Evolutionary conservation across 2,888 invertebrate genomes (phyloP), one percentile per base, ranked within the genome.

Genomic region (Cartodere bifasciata): DNA sequence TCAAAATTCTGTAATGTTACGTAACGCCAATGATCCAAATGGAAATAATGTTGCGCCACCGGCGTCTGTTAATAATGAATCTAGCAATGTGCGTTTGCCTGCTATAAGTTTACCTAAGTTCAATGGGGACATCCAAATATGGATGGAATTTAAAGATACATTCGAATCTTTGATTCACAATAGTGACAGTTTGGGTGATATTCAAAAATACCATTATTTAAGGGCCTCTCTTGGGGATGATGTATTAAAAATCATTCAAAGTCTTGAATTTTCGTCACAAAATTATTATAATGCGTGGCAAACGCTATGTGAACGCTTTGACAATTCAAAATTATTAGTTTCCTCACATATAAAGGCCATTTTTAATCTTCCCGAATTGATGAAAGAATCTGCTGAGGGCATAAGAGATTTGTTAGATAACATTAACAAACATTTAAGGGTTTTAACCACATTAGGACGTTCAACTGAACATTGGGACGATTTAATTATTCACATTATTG

Each of bases 151-250:
- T 23, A n/a, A 12, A 10, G 24, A 23, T n/a, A 23, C 24, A 23
- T 23, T 23, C 12, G 24, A 7, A 23, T 5, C 24, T 7, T 23
- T 23, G 12, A 23, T 23, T n/a, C 24, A 23, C 12, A 5, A 6
- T 23, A 23, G 12, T 10, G 10, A 5, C n/a, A 23, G 10, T 6
- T n/a, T 23, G 12, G 6, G 7, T 7, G 6, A 6, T 7, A 27
- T 14, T 10, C 31, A 31, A 13, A 31, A 32, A 32, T 32, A 15
- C 13, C 13, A 13, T n/a, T 31, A 13, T 22, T 34, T 15, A 17
- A 13, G 33, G 20, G 20, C 20, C 20, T 20, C 20, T 7, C 9
- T 20, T 7, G 20, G 9, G 20, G 20, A 9, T 7, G 20, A 20
- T 7, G 20, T 9, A 20, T 9, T 20, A 7, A 20, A 20, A 9